phyloP scores from a whole-genome alignment of 53 echinoderm and acorn worm genomes.

The Paracentrotus lividus region DNA sequence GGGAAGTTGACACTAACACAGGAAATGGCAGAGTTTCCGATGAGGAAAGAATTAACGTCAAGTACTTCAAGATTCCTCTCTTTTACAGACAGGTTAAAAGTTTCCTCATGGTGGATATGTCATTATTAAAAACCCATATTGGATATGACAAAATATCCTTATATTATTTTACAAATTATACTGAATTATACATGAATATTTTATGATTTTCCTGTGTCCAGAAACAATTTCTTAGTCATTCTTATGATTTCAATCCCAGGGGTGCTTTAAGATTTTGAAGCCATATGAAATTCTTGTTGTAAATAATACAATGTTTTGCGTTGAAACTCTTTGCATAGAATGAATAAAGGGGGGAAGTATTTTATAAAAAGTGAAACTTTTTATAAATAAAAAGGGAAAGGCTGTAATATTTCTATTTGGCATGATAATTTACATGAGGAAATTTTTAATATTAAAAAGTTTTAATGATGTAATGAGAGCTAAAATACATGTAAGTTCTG shows the following conservation, averaged over 20 bases:
- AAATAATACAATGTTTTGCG: not conserved
- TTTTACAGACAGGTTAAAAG: not conserved
- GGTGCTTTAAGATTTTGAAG: not conserved
- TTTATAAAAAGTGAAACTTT: no score
- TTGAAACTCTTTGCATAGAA: not conserved
- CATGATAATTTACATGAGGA: no score
- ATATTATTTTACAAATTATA: not conserved
- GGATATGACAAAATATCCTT: not conserved
- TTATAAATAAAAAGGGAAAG: no score
- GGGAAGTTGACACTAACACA: slow-evolving; percentile 41
- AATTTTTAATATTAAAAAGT: no score
- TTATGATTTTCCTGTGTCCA: not conserved
- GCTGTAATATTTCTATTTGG: no score
- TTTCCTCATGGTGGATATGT: not conserved
- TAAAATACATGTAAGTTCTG: no score
- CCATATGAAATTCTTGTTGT: not conserved
- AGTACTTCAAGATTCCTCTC: not conserved
- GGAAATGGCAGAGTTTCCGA: slow-evolving; percentile 55
- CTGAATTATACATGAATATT: slow-evolving; percentile 5
- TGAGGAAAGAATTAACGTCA: slow-evolving; percentile 54
- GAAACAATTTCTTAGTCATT: not conserved
- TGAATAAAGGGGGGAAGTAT: not conserved
- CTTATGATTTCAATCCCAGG: not conserved
- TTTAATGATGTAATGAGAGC: no score
- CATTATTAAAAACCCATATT: not conserved